Base-by-base conservation (phyloP, 2,113 vertebrate genomes). In the Aepyceros melampus region DNA sequence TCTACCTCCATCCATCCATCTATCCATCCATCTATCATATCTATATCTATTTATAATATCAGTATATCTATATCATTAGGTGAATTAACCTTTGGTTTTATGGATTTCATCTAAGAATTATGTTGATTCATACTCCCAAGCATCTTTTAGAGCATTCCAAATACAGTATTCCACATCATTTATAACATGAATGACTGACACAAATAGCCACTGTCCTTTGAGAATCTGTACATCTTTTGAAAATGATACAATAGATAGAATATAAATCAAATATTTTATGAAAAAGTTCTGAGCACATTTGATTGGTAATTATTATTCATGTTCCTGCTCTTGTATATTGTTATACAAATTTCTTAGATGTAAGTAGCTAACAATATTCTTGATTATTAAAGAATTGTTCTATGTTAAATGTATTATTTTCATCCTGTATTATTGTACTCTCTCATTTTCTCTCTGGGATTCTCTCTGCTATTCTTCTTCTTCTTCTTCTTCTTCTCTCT, bases 241-340 rank as follows among this genome's bases (percentile, higher is more conserved):
- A 19, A 36, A 56, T 8, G 12, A 13, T 91, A 47, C 12, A 19
- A 58, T 76, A 96, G 3, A 98, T 19, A 84, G 36, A 97, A 94
- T 33, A 76, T 91, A 85, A 97, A 84, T 97, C 97, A 56, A 23
- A 81, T 29, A 79, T 86, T 84, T 92, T 91, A 97, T 87, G 36
- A 89, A 97, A 67, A 97, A 85, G 2, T 91, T 98, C 82, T 62
- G 87, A 96, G 90, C 89, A 92, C 31, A 4, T 86, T 95, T 86
- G 93, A 51, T 76, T 87, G 90, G 79, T 10, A 25, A 10, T 98
- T 91, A 92, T 1, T 15, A 71, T 82, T 82, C 78, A 94, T 97
- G 94, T 94, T 45, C 86, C 40, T 49, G 21, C 51, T 97, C 79
- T 96, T 96, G 43, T 40, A 91, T 13, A 84, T 49, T 78, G 7